phyloP scores from a whole-genome alignment of 1,140 invertebrate genomes.

The Bombus waltoni region DNA sequence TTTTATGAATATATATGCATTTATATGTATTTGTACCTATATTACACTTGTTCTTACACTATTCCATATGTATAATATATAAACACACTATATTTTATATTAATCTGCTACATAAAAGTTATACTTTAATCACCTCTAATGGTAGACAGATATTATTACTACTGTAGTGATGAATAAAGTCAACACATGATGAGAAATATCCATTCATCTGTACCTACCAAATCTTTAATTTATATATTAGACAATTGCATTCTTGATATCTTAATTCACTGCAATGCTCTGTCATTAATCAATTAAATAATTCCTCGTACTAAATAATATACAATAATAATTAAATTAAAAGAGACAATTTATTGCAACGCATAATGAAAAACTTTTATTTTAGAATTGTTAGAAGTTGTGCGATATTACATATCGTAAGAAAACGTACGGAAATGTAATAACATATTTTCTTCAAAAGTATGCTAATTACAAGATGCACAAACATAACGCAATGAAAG shows the following conservation, averaged over 20 bases:
- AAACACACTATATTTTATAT: conserved; percentile 50
- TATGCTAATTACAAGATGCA: background rate
- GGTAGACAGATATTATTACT: conserved; percentile 25
- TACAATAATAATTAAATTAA: conserved; percentile 13
- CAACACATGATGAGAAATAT: conserved; percentile 24
- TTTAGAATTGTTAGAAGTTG: conserved; percentile 5
- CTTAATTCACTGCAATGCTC: background rate
- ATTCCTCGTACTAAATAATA: background rate
- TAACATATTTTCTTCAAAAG: background rate
- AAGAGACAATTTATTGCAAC: conserved; percentile 1
- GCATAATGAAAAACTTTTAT: background rate
- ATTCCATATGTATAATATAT: conserved; percentile 45
- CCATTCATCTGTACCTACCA: background rate
- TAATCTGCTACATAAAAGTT: conserved; percentile 48
- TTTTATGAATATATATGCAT: conserved; percentile 57
- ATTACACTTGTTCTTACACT: conserved; percentile 61
- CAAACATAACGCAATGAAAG: conserved; percentile 1
- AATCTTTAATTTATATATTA: conserved; percentile 12
- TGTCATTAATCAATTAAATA: conserved; percentile 1
- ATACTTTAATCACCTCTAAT: conserved; percentile 39
- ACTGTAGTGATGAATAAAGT: conserved; percentile 32
- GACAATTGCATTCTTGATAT: background rate
- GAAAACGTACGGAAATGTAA: conserved; percentile 2
- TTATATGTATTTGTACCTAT: conserved; percentile 62
- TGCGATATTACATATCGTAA: conserved; percentile 25